Percentiles rank a stretch among this genome's conserved stretches.
phyloP scores from a whole-genome alignment of 2,797 vertebrate genomes.

The Onychomys leucogaster region DNA sequence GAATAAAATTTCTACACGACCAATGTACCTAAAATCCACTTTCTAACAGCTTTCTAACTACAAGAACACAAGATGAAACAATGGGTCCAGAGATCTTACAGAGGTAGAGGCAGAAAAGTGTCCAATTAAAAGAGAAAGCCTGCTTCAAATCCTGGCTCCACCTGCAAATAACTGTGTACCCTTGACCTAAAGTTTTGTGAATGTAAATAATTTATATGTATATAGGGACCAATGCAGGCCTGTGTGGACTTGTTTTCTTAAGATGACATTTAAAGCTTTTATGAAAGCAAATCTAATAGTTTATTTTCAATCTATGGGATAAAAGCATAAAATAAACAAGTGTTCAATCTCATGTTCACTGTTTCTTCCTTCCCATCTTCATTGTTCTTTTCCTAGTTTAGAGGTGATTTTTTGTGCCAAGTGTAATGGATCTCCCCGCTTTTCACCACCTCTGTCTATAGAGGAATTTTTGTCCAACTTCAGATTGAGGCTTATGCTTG shows the following conservation, averaged over 20 bases:
- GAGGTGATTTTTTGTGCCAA: neutral
- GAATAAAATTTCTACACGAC: neutral
- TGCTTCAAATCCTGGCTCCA: neutral
- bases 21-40: neutral
- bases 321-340: neutral
- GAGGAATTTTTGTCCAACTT: neutral
- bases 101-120: rapidly evolving
- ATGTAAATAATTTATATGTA: neutral
- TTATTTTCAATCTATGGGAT: neutral
- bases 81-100: neutral
- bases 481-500: neutral
- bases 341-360: neutral
- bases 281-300: neutral
- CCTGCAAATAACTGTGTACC: neutral
- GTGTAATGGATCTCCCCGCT: neutral
- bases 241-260: neutral
- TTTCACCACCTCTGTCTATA: neutral
- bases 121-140: neutral
- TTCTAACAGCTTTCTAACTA: neutral
- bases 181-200: conserved; percentile 19
- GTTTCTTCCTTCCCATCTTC: conserved; percentile 1
- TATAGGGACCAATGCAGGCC: neutral
- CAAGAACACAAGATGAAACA: neutral
- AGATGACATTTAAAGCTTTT: conserved; percentile 34
- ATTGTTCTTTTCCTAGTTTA: conserved; percentile 36